Conservation (phyloP, 2,113 vertebrate species). For the Loxodonta africana region DNA sequence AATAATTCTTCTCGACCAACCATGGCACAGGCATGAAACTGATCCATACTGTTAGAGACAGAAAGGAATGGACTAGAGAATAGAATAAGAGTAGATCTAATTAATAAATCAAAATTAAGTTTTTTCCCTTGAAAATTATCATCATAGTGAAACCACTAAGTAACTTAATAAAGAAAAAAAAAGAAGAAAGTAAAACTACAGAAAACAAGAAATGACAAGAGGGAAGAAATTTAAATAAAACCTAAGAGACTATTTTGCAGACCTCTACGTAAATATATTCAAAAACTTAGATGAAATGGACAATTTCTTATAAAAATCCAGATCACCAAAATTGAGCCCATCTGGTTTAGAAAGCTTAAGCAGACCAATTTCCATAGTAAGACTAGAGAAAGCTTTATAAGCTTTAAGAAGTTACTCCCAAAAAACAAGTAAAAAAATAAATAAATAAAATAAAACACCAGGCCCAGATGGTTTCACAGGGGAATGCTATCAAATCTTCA, state of each 20-base stretch:
- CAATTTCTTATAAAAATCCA: constrained; percentile 29
- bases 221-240: constrained; percentile 5
- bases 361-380: neutral
- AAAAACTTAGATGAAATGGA: constrained; percentile 20
- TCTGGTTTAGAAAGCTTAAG: constrained; percentile 19
- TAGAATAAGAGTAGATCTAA: neutral
- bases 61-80: neutral
- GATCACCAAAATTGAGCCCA: neutral
- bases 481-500: constrained; percentile 20
- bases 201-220: neutral
- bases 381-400: neutral
- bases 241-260: neutral
- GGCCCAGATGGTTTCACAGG: neutral
- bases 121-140: neutral
- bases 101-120: neutral
- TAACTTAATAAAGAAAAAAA: neutral
- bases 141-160: neutral
- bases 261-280: neutral
- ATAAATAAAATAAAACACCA: neutral
- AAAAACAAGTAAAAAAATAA: neutral
- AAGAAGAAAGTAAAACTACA: neutral
- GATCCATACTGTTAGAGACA: constrained; percentile 24
- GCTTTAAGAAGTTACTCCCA: neutral
- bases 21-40: neutral
- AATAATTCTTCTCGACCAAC: constrained; percentile 25